Conservation (phyloP, 2,888 invertebrate genomes). For the Neoscelio sp. region DNA sequence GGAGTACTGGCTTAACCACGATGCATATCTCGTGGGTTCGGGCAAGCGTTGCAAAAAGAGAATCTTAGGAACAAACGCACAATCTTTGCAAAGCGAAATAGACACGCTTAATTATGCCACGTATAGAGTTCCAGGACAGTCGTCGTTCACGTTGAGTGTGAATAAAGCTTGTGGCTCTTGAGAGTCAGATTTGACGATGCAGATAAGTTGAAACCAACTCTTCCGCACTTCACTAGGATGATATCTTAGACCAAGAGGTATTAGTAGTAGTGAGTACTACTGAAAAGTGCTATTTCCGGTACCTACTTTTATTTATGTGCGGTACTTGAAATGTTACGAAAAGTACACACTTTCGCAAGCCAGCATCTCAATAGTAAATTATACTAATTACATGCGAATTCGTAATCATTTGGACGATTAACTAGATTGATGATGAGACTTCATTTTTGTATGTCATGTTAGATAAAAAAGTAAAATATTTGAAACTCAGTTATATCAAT, state of each 20-base stretch:
- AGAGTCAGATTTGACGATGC: conserved; percentile 63
- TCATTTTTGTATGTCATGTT: not conserved
- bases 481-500: conserved; percentile 6
- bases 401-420: conserved; percentile 44
- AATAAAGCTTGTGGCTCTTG: conserved; percentile 64
- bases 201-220: conserved; percentile 66
- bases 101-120: conserved; percentile 74
- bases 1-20: conserved; percentile 72
- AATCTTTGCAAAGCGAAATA: conserved; percentile 73
- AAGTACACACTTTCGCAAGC: conserved; percentile 40
- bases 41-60: conserved; percentile 69
- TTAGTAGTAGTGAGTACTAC: no score
- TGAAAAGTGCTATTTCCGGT: conserved; percentile 61
- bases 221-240: conserved; percentile 68
- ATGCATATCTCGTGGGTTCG: conserved; percentile 75
- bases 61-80: conserved; percentile 68
- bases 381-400: conserved; percentile 45
- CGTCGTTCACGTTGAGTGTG: conserved; percentile 64
- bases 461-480: conserved; percentile 32
- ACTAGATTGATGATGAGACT: conserved; percentile 29
- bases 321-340: conserved; percentile 45
- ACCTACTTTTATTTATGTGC: conserved; percentile 32
- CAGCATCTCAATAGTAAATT: conserved; percentile 39
- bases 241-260: conserved; percentile 37
- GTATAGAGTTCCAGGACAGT: conserved; percentile 66